These are phyloP conservation scores for Ramphastos sulfuratus DNA, from an alignment of 2,113 vertebrate genomes.

Conservation along the genomic window DNA sequence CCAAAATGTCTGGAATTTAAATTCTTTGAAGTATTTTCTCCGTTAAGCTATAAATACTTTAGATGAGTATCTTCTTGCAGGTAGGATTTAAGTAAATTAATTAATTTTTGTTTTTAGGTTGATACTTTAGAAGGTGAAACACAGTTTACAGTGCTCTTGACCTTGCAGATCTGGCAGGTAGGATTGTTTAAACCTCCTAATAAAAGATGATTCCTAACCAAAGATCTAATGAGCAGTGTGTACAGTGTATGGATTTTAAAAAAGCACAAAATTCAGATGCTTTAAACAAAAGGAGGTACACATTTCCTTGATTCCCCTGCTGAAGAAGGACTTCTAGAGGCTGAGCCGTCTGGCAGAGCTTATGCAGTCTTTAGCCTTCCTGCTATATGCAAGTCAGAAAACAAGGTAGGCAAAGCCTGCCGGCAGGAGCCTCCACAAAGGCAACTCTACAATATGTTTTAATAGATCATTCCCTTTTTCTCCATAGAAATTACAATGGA, in stretches of 20 bases:
- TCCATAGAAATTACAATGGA: slow-evolving; percentile 92
- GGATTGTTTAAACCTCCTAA: slow-evolving; percentile 40
- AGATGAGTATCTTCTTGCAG: background rate
- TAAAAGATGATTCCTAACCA: background rate
- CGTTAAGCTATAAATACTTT: background rate
- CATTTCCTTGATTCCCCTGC: slow-evolving; percentile 1
- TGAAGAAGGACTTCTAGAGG: background rate
- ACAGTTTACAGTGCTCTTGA: slow-evolving; percentile 51
- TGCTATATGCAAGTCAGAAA: background rate
- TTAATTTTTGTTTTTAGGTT: slow-evolving; percentile 35
- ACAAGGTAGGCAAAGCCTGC: slow-evolving; percentile 18
- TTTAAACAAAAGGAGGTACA: background rate
- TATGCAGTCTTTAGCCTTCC: background rate
- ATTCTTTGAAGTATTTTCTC: background rate
- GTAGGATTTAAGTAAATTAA: slow-evolving; percentile 31
- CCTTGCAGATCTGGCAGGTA: slow-evolving; percentile 49
- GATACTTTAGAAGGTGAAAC: slow-evolving; percentile 54
- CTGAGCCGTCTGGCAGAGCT: background rate
- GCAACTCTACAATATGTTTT: slow-evolving; percentile 32
- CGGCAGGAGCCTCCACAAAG: background rate
- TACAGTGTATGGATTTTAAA: background rate
- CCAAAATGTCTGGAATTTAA: background rate
- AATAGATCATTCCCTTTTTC: slow-evolving; percentile 72
- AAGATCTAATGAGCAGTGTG: background rate
- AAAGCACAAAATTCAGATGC: background rate